A percentile compares a stretch with the other conserved stretches of the same genome.
These are phyloP conservation scores for Macquaria australasica DNA, from an alignment of 2,113 vertebrate genomes.

Conservation along the genomic window DNA sequence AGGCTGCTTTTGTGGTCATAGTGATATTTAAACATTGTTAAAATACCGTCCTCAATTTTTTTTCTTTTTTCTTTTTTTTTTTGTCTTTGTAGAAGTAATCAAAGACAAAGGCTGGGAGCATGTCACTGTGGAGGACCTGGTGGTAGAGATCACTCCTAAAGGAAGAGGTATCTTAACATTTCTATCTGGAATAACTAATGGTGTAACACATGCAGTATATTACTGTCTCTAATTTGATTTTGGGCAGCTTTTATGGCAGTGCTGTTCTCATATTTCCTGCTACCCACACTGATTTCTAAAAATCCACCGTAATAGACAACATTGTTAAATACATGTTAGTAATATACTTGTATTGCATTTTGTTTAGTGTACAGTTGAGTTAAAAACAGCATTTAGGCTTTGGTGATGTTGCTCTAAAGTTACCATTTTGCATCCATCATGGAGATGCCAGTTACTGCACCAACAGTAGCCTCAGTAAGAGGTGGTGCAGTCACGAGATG, in stretches of 20 bases:
- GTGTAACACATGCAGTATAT: background rate
- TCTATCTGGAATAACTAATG: background rate
- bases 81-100: conserved; percentile 91
- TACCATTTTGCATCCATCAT: background rate
- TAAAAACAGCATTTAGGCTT: background rate
- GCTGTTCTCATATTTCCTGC: background rate
- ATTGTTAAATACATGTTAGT: background rate
- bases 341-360: background rate
- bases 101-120: conserved; percentile 98
- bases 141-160: conserved; percentile 98
- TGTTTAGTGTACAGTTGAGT: background rate
- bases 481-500: background rate
- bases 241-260: background rate
- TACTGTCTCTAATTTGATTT: background rate
- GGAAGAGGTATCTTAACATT: conserved; percentile 90
- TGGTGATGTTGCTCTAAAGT: background rate
- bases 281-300: background rate
- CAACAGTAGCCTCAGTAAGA: background rate
- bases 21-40: background rate
- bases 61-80: conserved; percentile 51
- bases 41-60: background rate
- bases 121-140: conserved; percentile 97
- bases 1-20: background rate
- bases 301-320: background rate
- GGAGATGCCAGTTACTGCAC: background rate